Percentiles rank a stretch among this genome's conserved stretches.
phyloP scores from a whole-genome alignment of 2,797 vertebrate genomes.

The Enteromius mattozi region DNA sequence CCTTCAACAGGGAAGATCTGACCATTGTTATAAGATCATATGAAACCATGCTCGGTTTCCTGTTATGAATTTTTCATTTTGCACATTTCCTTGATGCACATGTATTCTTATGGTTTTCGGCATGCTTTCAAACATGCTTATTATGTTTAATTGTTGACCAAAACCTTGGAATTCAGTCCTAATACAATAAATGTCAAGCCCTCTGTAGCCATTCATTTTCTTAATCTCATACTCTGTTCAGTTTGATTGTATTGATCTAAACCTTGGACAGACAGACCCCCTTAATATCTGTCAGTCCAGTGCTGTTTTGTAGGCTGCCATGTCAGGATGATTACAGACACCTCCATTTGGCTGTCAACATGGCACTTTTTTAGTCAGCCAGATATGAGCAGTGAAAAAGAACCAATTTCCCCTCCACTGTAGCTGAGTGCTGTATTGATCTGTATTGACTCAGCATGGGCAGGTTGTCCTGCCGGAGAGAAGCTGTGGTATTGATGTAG shows the following conservation, averaged over 20 bases:
- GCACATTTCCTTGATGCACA: background rate
- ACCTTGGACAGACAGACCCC: slow-evolving; percentile 63
- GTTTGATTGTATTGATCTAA: slow-evolving; percentile 73
- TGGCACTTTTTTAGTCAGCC: slow-evolving; percentile 38
- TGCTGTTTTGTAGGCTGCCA: slow-evolving; percentile 58
- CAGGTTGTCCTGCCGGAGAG: slow-evolving; percentile 44
- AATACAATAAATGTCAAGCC: background rate
- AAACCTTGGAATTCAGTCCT: slow-evolving; percentile 40
- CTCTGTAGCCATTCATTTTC: slow-evolving; percentile 56
- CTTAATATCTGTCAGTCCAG: slow-evolving; percentile 65
- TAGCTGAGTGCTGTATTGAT: slow-evolving; percentile 67
- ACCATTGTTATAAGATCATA: background rate
- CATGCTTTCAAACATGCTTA: slow-evolving; percentile 39
- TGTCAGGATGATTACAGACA: slow-evolving; percentile 63
- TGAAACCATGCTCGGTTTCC: background rate
- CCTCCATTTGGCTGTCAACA: slow-evolving; percentile 60
- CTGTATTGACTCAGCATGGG: slow-evolving; percentile 60
- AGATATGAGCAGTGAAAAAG: slow-evolving; percentile 34
- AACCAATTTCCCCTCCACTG: slow-evolving; percentile 56
- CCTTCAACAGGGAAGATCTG: background rate
- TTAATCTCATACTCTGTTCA: slow-evolving; percentile 64
- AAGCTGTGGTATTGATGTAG: slow-evolving; percentile 41
- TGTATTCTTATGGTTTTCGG: background rate
- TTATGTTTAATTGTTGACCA: slow-evolving; percentile 27
- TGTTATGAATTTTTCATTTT: background rate